Percentiles rank a stretch among this genome's conserved stretches.
Evolutionary conservation across 2,113 vertebrate species (phyloP).

Genomic region (Pontoporia blainvillei): DNA sequence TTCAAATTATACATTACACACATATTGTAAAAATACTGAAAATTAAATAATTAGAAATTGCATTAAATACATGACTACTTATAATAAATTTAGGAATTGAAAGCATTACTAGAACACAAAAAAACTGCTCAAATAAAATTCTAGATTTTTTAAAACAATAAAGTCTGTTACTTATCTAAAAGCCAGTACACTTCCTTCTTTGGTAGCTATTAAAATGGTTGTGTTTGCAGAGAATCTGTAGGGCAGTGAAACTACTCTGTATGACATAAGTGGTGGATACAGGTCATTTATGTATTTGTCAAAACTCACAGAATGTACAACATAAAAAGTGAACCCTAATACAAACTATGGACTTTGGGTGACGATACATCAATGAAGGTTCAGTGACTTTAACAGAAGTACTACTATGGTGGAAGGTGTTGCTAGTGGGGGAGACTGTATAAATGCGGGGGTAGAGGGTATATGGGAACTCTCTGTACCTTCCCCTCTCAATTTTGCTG

Average conservation of each 20-base stretch:
- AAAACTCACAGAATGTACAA: not conserved
- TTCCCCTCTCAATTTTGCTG: not conserved
- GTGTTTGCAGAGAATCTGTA: not conserved
- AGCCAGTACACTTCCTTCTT: not conserved
- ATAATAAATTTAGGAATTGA: constrained; percentile 12
- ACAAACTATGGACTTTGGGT: not conserved
- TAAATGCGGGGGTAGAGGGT: not conserved
- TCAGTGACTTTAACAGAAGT: not conserved
- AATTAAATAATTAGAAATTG: constrained; percentile 14
- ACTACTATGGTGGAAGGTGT: not conserved
- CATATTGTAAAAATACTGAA: not conserved
- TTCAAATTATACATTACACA: not conserved
- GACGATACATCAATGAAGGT: not conserved
- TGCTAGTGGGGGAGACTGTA: not conserved
- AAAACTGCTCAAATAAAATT: constrained; percentile 2
- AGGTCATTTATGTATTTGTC: not conserved
- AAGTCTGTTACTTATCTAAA: constrained; percentile 6
- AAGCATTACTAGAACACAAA: constrained; percentile 15
- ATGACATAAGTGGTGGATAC: not conserved
- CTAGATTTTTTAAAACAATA: not conserved
- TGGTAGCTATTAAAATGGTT: not conserved
- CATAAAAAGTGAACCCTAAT: not conserved
- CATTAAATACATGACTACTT: constrained; percentile 1
- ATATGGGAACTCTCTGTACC: not conserved
- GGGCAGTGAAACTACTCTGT: not conserved